Evolutionary conservation across 2,888 invertebrate species (phyloP), one percentile per base, ranked within the genome.

Genomic region (Drosophila stalkeri): DNA sequence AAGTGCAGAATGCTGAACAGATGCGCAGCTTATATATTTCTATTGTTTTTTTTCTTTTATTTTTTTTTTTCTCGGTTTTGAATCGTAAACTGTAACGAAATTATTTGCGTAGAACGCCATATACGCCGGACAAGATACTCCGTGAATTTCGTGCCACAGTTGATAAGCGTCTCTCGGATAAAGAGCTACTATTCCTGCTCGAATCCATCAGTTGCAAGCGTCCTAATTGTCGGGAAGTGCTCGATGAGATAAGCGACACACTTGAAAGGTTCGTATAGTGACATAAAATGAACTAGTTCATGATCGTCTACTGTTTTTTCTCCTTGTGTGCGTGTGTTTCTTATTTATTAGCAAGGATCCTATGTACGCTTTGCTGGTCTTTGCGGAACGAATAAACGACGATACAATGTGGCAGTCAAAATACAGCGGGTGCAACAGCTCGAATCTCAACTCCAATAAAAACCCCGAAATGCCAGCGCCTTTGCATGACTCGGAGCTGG

Each of bases 201-300:
- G 89, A 90, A 72, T 77, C 90, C 14, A 89, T 93, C 47, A 90
- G 92, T 43, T 89, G 82, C 64, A 77, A 91, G 80, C 89, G 92
- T 20, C 78, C 91, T n/a, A 83, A 90, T 43, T 85, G 82, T 9
- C 57, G 57, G 1, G 86, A 89, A 4, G 76, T 91, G 67, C 72
- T 92, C n/a, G 56, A 65, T 31, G 93, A 92, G 69, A 87, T 91
- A 0, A 69, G 72, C 0, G 79, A 80, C 8, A 72, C 90, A 5
- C 76, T 93, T 0, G 86, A 89, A 57, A 90, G 87, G 93, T 92
- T 70, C 51, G 51, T 20, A 14, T 7, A 65, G 72, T 51, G 37
- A 27, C 18, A 39, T 27, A n/a, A 35, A 35, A 8, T 35, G 33
- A 51, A 23, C 37, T 54, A 37, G 54, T 11, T 54, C 37, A 14